Base-by-base conservation (phyloP, 2,113 vertebrate species). In the Sturnus vulgaris region DNA sequence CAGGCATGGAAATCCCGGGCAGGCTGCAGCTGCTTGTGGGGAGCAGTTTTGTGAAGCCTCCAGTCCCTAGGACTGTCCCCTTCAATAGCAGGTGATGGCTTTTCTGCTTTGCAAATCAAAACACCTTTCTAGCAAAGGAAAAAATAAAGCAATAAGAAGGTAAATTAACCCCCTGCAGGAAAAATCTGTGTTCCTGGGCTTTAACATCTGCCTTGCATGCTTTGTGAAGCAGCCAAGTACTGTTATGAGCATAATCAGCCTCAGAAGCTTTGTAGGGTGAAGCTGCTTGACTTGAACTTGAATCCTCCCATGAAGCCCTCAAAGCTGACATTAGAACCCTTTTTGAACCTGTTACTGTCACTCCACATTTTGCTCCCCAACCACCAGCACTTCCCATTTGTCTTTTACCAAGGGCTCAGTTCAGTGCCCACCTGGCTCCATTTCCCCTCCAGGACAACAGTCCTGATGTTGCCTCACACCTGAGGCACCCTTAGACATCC, bases 171-270 rank as follows among this genome's bases (percentile, higher is more conserved):
- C 27, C 86, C 73, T 84, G 69, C 37, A 89, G 93, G 75, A 79
- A 85, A 85, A 85, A 23, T 10, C 37, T 35, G 50, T 65, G 28
- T 73, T 94, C 53, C 47, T 82, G 35, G 21, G 23, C 50, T 31
- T 78, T 39, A 96, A 82, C 87, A 95, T 86, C 95, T 96, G 86
- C 77, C 42, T 72, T 40, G n/a, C 20, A 44, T 81, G 20, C 77
- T 89, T 82, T 55, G 35, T 63, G 35, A 80, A 69, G 22, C 18
- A 61, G 18, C 46, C 12, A 70, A 73, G 39, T n/a, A 10, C 33
- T 59, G 18, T 82, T 68, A 31, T 3, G 6, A 65, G 42, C 14
- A 44, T 47, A 30, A 65, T 47, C 52, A 81, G 22, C 42, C 44
- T 72, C 70, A 59, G 50, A 79, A 87, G 37, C 11, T 30, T 30